phyloP scores from a whole-genome alignment of 2,797 vertebrate species.

The Nannoperca obscura region DNA sequence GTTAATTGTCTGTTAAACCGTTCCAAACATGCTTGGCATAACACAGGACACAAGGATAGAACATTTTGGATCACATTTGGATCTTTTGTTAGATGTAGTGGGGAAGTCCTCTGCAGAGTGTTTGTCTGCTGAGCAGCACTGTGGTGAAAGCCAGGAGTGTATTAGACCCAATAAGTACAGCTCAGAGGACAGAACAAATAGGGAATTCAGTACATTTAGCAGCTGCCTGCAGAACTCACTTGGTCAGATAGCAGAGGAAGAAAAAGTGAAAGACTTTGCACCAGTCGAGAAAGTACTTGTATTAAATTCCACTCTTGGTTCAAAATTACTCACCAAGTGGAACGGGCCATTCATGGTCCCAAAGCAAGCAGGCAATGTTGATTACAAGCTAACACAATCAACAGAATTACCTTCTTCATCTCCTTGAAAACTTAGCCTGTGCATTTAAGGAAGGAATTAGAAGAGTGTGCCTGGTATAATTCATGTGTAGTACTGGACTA shows the following conservation, averaged over 20 bases:
- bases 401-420: background rate
- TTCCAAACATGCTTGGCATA: background rate
- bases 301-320: slow-evolving; percentile 7
- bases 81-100: background rate
- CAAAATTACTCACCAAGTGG: background rate
- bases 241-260: background rate
- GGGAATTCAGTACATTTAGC: background rate
- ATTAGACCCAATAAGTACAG: background rate
- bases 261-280: background rate
- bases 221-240: background rate
- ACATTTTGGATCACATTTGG: background rate
- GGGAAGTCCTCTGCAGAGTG: background rate
- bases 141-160: background rate
- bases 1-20: background rate
- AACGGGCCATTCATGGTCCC: background rate
- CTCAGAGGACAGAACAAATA: background rate
- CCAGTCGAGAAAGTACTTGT: background rate
- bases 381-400: background rate
- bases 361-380: background rate
- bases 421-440: background rate
- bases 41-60: background rate
- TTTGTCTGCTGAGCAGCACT: background rate
- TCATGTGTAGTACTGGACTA: background rate
- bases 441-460: background rate
- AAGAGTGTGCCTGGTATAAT: background rate